phyloP scores from a whole-genome alignment of 2,113 vertebrate species.

The Ammodytes marinus region DNA sequence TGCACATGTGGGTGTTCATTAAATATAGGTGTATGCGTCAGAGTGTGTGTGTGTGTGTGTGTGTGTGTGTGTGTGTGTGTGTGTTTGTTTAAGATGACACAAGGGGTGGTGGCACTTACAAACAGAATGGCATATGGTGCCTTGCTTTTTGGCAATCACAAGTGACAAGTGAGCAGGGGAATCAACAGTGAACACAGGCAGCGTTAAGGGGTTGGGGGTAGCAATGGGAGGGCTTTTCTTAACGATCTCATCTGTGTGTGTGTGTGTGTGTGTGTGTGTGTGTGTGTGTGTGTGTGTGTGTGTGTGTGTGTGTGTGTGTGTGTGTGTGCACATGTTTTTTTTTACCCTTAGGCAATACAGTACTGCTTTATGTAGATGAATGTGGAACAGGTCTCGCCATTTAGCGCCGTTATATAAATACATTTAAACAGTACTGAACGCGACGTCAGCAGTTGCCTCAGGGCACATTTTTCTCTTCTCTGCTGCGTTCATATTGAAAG shows the following conservation, averaged over 20 bases:
- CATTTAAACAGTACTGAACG: slow-evolving; percentile 80
- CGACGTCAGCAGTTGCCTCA: slow-evolving; percentile 94
- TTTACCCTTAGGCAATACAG: slow-evolving; percentile 89
- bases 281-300: not conserved
- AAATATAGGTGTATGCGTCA: slow-evolving; percentile 32
- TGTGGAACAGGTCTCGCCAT: slow-evolving; percentile 91
- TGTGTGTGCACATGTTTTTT: slow-evolving; percentile 50
- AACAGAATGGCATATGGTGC: slow-evolving; percentile 90
- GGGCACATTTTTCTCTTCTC: slow-evolving; percentile 83
- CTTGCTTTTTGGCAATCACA: slow-evolving; percentile 89
- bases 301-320: slow-evolving; percentile 3
- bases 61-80: slow-evolving; percentile 40
- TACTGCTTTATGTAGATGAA: slow-evolving; percentile 95
- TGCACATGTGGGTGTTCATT: slow-evolving; percentile 11
- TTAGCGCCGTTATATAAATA: slow-evolving; percentile 89
- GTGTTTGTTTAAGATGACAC: slow-evolving; percentile 61
- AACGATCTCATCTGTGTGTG: slow-evolving; percentile 87
- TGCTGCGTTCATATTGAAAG: slow-evolving; percentile 72
- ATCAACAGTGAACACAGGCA: slow-evolving; percentile 72
- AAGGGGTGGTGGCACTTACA: slow-evolving; percentile 83
- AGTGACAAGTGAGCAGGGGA: slow-evolving; percentile 89
- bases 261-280: slow-evolving; percentile 27
- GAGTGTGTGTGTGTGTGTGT: slow-evolving; percentile 34
- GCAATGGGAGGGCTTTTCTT: slow-evolving; percentile 81
- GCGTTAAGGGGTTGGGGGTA: slow-evolving; percentile 68